Conservation (phyloP, 1,140 invertebrate species). For the Drosophila trapezifrons region DNA sequence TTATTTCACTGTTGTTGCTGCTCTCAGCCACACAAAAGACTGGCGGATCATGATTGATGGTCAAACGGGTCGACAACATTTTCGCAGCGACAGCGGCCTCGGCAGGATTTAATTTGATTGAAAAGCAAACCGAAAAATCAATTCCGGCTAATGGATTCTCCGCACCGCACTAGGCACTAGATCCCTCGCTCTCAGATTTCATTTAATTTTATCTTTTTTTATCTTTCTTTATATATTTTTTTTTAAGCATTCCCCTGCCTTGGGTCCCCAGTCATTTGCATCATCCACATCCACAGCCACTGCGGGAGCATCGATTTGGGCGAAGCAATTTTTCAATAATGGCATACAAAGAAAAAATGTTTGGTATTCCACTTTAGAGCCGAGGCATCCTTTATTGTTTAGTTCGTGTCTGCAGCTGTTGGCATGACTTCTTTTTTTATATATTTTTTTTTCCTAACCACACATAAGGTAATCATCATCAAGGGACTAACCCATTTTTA, state of each 20-base stretch:
- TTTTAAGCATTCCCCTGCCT: not conserved
- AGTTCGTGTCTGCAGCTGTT: constrained; percentile 35
- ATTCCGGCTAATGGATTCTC: constrained; percentile 66
- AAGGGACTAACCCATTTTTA: constrained; percentile 25
- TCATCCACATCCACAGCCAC: constrained; percentile 24
- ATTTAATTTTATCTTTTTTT: constrained; percentile 43
- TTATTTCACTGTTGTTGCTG: constrained; percentile 15
- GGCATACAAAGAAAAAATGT: constrained; percentile 46
- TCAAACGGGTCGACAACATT: constrained; percentile 40
- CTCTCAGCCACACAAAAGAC: constrained; percentile 39
- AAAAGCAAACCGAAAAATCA: constrained; percentile 62
- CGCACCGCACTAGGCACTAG: constrained; percentile 36
- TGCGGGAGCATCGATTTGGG: constrained; percentile 42
- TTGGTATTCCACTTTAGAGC: constrained; percentile 42
- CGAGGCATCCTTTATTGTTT: constrained; percentile 38
- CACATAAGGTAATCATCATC: constrained; percentile 50
- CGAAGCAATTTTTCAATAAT: constrained; percentile 51
- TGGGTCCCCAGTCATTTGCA: constrained; percentile 36
- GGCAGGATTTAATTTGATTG: constrained; percentile 71
- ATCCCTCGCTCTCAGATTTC: constrained; percentile 38
- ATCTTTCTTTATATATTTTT: constrained; percentile 36
- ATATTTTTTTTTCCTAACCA: constrained; percentile 3
- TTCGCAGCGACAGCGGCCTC: constrained; percentile 16
- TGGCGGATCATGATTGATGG: constrained; percentile 65
- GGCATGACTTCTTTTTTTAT: constrained; percentile 23